Base-by-base conservation (phyloP, 1,140 invertebrate species). In the Pantala flavescens region DNA sequence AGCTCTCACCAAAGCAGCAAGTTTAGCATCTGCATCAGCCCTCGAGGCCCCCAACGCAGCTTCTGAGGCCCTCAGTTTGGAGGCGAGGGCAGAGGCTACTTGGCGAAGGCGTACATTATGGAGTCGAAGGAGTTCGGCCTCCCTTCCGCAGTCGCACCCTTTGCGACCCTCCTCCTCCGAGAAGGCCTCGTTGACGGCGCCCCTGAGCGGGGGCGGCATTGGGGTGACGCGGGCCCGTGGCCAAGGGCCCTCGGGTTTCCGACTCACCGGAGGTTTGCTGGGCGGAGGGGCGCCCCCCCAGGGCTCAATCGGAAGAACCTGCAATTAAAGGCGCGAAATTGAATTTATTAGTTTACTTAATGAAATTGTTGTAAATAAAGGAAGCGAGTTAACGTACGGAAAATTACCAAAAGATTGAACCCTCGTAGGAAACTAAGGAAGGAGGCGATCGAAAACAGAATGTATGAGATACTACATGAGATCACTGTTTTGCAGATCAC, bases 1-100 rank as follows among this genome's bases (percentile, higher is more conserved):
- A 0, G 90, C 89, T 16, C 90, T 84, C 3, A 92, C 82, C 19
- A 91, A 87, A 74, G 87, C 84, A 0, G 88, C 87, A 7, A 91
- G 84, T 79, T 90, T 90, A 77, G 88, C 87, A 79, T 90, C 89
- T 19, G 88, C 83, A 0, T 90, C 81, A 0, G 83, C 81, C 72
- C 86, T 85, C 78, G 89, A 88, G 28, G 86, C 85, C 21, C 86
- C 84, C 73, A 87, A 85, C 78, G 86, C 84, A 23, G 84, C 84
- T 74, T 88, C 87, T 63, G 87, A 85, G 55, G 86, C 84, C 76
- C 88, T 88, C 71, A 91, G 82, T 75, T 88, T 84, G 73, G 86
- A 84, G 1, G 84, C 85, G 73, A 87, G 87, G 78, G 88, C 87
- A 1, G 86, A 83, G 23, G 87, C 86, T 81, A 89, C 79, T 73